These are phyloP conservation scores for Idaea dimidiata DNA, from an alignment of 2,888 invertebrate genomes.

Conservation along the genomic window DNA sequence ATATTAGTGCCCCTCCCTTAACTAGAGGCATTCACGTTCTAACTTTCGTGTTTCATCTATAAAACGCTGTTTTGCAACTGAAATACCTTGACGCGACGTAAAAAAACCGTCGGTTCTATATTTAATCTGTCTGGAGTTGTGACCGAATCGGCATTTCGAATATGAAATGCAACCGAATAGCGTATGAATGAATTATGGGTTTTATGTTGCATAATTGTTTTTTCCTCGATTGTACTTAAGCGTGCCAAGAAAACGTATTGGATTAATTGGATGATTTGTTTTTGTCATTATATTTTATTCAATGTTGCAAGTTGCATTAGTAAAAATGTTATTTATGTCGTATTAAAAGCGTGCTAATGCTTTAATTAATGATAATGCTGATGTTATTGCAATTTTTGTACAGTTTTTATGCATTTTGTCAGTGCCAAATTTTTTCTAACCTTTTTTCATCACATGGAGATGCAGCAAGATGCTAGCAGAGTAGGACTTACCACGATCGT, in stretches of 20 bases:
- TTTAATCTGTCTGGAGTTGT: constrained; percentile 53
- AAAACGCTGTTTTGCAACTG: constrained; percentile 61
- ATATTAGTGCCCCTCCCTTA: constrained; percentile 18
- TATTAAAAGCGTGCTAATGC: neutral
- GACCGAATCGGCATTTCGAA: constrained; percentile 42
- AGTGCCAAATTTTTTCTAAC: neutral
- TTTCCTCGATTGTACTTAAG: constrained; percentile 24
- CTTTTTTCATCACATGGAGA: neutral
- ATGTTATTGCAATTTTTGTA: neutral
- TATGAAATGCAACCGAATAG: constrained; percentile 45
- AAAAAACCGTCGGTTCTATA: constrained; percentile 56
- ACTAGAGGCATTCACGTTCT: constrained; percentile 26
- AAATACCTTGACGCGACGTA: constrained; percentile 57
- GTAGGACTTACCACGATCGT: too few relatives aligned
- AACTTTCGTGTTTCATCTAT: constrained; percentile 36
- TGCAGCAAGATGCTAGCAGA: neutral
- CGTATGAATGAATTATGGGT: constrained; percentile 53
- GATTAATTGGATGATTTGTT: constrained; percentile 13
- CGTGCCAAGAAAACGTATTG: constrained; percentile 14
- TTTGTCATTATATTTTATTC: neutral
- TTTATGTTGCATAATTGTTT: constrained; percentile 37
- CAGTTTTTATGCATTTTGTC: neutral
- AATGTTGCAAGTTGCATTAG: neutral
- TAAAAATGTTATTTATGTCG: neutral
- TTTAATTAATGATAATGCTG: neutral